phyloP scores from a whole-genome alignment of 2,113 vertebrate genomes.

The Oryzias melastigma region DNA sequence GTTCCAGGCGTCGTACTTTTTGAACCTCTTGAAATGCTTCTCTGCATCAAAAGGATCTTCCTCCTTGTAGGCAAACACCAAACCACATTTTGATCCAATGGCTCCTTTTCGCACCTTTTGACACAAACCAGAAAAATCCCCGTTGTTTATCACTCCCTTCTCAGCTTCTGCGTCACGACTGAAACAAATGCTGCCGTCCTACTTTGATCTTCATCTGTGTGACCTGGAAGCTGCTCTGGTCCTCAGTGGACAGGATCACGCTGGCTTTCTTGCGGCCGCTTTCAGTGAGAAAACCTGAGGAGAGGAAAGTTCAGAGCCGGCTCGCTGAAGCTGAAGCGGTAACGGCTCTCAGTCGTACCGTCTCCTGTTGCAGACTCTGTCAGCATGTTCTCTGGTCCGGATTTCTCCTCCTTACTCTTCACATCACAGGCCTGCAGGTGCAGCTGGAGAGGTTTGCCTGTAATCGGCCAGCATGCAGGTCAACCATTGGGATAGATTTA shows the following conservation, averaged over 20 bases:
- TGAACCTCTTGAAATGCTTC: constrained; percentile 90
- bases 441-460: constrained; percentile 89
- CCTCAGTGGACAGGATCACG: constrained; percentile 90
- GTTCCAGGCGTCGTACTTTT: constrained; percentile 88
- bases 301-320: constrained; percentile 7
- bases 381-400: constrained; percentile 93
- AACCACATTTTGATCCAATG: constrained; percentile 93
- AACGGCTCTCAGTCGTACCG: constrained; percentile 71
- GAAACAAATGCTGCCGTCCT: constrained; percentile 35
- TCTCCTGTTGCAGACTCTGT: constrained; percentile 88
- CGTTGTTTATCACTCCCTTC: neutral
- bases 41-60: constrained; percentile 86
- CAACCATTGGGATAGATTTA: neutral
- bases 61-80: constrained; percentile 90
- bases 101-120: constrained; percentile 89
- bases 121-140: neutral
- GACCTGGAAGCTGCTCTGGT: constrained; percentile 90
- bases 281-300: constrained; percentile 92
- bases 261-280: constrained; percentile 90
- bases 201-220: constrained; percentile 96
- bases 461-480: neutral
- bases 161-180: neutral
- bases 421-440: constrained; percentile 94
- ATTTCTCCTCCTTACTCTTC: constrained; percentile 96
- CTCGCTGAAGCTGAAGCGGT: too few species aligned